Percentiles rank a stretch among this genome's conserved stretches.
Evolutionary conservation across 2,888 invertebrate species (phyloP).

Genomic region (Macrosiphum euphorbiae): DNA sequence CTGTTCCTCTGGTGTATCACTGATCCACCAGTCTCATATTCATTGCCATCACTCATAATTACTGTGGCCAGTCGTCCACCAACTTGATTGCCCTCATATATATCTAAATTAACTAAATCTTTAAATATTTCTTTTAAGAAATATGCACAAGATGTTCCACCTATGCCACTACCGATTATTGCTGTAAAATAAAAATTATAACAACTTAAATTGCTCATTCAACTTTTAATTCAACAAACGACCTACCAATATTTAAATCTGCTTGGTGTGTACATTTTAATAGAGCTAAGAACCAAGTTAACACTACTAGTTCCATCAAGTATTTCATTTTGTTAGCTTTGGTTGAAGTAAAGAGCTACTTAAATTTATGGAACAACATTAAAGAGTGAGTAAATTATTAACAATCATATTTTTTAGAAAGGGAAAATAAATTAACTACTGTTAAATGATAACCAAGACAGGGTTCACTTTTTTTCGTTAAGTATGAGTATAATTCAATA

Average conservation of each 20-base stretch:
- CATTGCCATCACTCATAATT: constrained; percentile 71
- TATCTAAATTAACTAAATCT: constrained; percentile 71
- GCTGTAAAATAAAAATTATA: constrained; percentile 70
- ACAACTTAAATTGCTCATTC: not conserved
- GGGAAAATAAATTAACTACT: not conserved
- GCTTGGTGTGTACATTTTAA: constrained; percentile 3
- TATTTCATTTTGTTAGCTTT: constrained; percentile 23
- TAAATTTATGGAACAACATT: not conserved
- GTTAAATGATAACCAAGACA: not conserved
- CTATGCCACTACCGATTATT: constrained; percentile 77
- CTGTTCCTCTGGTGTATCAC: constrained; percentile 75
- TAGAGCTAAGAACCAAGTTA: not conserved
- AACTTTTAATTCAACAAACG: not conserved
- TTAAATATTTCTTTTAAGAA: constrained; percentile 72
- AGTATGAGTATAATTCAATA: not conserved
- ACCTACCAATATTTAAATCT: constrained; percentile 49
- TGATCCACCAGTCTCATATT: constrained; percentile 76
- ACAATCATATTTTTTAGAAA: not conserved
- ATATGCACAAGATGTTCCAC: constrained; percentile 75
- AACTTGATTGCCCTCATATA: constrained; percentile 74
- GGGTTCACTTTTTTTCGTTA: not conserved
- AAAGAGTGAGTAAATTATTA: not conserved
- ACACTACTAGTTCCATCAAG: not conserved
- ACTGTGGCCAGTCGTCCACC: constrained; percentile 75
- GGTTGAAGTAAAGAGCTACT: not conserved